phyloP scores from a whole-genome alignment of 2,888 invertebrate genomes.

The Drosophila anceps region DNA sequence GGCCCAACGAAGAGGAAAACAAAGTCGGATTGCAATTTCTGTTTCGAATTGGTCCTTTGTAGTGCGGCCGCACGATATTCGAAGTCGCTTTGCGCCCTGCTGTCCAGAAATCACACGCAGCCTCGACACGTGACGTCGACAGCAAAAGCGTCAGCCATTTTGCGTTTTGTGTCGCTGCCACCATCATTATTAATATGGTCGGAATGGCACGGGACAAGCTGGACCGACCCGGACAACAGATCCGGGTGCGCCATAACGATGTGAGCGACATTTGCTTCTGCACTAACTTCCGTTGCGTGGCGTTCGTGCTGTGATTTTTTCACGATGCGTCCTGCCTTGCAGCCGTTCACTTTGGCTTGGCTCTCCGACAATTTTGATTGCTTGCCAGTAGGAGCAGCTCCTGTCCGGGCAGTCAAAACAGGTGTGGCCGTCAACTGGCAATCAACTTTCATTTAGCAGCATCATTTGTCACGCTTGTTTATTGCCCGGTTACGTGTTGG shows the following conservation, averaged over 20 bases:
- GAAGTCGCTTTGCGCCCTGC: slow-evolving; percentile 51
- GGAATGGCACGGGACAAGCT: slow-evolving; percentile 13
- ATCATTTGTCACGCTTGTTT: slow-evolving; percentile 85
- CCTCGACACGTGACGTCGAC: slow-evolving; percentile 68
- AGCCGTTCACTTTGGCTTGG: slow-evolving; percentile 34
- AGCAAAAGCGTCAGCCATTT: slow-evolving; percentile 63
- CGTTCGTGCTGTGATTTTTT: slow-evolving; percentile 63
- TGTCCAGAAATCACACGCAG: slow-evolving; percentile 71
- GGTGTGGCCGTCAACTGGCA: slow-evolving; percentile 81
- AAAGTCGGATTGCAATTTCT: slow-evolving; percentile 27
- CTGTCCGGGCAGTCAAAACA: slow-evolving; percentile 49
- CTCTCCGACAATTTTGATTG: slow-evolving; percentile 72
- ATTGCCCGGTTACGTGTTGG: slow-evolving; percentile 78
- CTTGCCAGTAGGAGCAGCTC: slow-evolving; percentile 21
- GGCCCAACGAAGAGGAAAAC: slow-evolving; percentile 4
- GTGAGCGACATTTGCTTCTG: slow-evolving; percentile 55
- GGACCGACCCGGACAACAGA: slow-evolving; percentile 5
- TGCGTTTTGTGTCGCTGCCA: slow-evolving; percentile 66
- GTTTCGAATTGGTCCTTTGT: slow-evolving; percentile 11
- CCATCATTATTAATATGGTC: slow-evolving; percentile 77
- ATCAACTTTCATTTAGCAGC: slow-evolving; percentile 85
- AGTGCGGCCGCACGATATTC: slow-evolving; percentile 31
- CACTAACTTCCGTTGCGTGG: slow-evolving; percentile 72
- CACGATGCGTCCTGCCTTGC: slow-evolving; percentile 5
- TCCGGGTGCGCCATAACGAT: slow-evolving; percentile 22